phyloP scores from a whole-genome alignment of 2,113 vertebrate genomes.

The Geothlypis trichas region DNA sequence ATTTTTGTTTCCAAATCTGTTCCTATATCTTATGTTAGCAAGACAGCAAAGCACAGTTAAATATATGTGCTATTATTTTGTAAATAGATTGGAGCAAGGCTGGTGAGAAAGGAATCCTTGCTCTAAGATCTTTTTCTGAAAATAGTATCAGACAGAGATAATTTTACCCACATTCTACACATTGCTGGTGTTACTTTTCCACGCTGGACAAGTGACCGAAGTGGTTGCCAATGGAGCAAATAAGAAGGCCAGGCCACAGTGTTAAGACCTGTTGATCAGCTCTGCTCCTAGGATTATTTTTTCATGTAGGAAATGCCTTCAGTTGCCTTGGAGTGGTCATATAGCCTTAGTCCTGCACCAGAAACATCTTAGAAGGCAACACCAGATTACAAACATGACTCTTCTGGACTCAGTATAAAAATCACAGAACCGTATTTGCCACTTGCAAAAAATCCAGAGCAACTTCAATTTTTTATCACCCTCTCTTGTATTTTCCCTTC shows the following conservation, averaged over 20 bases:
- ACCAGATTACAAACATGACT: not conserved
- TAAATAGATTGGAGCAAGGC: not conserved
- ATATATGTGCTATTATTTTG: not conserved
- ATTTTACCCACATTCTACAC: not conserved
- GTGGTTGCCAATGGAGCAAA: not conserved
- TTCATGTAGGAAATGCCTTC: not conserved
- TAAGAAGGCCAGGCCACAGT: not conserved
- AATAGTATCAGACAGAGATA: not conserved
- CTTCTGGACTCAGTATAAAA: not conserved
- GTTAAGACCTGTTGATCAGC: not conserved
- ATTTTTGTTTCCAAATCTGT: not conserved
- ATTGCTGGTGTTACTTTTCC: not conserved
- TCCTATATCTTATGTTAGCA: not conserved
- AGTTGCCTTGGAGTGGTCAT: not conserved
- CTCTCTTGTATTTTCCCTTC: not conserved
- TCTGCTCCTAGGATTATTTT: not conserved
- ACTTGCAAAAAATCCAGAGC: not conserved
- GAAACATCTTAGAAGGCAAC: not conserved
- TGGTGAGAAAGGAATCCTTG: not conserved
- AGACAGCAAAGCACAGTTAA: not conserved
- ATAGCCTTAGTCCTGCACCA: not conserved
- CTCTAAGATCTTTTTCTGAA: not conserved
- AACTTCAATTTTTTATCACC: not conserved
- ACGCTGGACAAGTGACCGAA: not conserved
- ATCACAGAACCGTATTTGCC: not conserved